Percentiles rank a stretch among this genome's conserved stretches.
Conservation (phyloP, 2,888 invertebrate species). For the Temnothorax ravouxi region DNA sequence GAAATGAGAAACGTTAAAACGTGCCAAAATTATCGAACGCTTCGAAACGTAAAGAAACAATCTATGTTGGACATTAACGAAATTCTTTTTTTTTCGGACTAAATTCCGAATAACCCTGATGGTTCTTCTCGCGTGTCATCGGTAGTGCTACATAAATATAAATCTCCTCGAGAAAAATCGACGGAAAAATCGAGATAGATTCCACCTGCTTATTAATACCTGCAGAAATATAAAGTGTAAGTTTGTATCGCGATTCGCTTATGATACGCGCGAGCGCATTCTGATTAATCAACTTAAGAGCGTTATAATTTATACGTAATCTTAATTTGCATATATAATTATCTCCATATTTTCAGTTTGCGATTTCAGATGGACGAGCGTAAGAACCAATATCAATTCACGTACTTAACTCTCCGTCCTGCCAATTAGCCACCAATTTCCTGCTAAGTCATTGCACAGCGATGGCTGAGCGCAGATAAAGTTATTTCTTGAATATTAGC, state of each 20-base stretch:
- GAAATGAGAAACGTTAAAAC: conserved; percentile 28
- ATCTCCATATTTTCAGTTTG: not conserved
- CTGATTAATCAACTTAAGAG: not conserved
- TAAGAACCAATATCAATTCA: conserved; percentile 18
- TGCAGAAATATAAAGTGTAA: not conserved
- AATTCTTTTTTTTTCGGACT: not conserved
- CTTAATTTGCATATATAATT: conserved; percentile 18
- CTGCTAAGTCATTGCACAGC: conserved; percentile 25
- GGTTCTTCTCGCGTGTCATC: conserved; percentile 9
- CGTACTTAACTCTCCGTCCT: not conserved
- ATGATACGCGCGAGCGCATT: not conserved
- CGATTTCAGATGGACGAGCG: not conserved
- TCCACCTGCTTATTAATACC: not conserved
- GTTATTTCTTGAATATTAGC: conserved; percentile 38
- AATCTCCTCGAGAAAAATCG: not conserved
- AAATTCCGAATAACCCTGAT: conserved; percentile 8
- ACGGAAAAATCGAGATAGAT: not conserved
- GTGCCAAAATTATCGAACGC: conserved; percentile 50
- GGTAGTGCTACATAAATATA: not conserved
- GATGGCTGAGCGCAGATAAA: conserved; percentile 26
- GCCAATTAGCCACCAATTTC: conserved; percentile 42
- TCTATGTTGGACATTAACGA: not conserved
- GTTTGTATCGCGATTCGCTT: not conserved
- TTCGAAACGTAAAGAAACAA: conserved; percentile 32
- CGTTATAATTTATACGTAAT: not conserved